phyloP scores from a whole-genome alignment of 2,797 vertebrate genomes.

The Mallotus villosus region DNA sequence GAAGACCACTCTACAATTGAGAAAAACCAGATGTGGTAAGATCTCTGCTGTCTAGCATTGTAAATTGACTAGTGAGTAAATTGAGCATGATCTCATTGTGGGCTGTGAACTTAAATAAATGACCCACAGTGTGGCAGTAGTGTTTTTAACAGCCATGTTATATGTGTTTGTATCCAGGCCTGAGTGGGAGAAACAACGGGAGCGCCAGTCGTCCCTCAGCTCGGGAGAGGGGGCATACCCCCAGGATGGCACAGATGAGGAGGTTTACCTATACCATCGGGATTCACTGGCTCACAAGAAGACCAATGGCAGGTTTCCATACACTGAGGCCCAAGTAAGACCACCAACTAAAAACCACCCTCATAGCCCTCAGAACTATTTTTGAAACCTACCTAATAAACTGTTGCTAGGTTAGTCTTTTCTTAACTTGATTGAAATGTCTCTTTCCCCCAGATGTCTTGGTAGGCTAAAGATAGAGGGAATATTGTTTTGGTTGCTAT shows the following conservation, averaged over 20 bases:
- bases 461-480: too few species aligned
- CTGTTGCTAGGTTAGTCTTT: too few species aligned
- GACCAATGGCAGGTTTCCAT: conserved; percentile 76
- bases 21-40: conserved; percentile 87
- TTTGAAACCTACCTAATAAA: background rate
- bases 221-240: conserved; percentile 81
- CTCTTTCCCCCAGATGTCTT: too few species aligned
- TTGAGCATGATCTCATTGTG: background rate
- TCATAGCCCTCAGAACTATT: too few species aligned
- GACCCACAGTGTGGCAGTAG: background rate
- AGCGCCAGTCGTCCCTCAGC: conserved; percentile 82
- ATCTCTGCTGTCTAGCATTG: background rate
- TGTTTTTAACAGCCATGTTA: background rate
- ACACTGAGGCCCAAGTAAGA: conserved; percentile 79
- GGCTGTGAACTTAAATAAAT: background rate
- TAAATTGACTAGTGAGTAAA: background rate
- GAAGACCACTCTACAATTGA: conserved; percentile 80
- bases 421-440: too few species aligned
- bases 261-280: conserved; percentile 72
- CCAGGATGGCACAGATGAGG: conserved; percentile 81
- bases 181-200: conserved; percentile 83
- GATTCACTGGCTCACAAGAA: conserved; percentile 81
- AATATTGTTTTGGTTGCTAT: too few species aligned
- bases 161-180: conserved; percentile 52
- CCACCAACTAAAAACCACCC: conserved; percentile 27